Conservation (phyloP, 2,888 invertebrate genomes). For the Artemia sinica region DNA sequence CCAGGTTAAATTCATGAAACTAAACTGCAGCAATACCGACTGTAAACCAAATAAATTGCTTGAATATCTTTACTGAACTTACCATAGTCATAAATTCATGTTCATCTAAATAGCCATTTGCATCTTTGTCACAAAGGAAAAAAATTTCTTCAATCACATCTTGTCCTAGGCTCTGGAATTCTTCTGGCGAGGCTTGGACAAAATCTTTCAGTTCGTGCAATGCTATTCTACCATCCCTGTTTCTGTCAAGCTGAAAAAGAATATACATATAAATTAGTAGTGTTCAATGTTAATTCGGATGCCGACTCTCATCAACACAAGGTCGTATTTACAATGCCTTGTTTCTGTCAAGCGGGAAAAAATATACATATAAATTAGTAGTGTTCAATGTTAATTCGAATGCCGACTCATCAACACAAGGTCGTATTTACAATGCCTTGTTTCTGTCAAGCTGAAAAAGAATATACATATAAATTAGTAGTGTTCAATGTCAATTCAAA, state of each 20-base stretch:
- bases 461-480: neutral
- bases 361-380: no score
- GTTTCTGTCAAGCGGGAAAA: neutral
- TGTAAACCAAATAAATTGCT: no score
- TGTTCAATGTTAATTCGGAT: no score
- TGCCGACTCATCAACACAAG: no score
- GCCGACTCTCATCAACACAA: no score
- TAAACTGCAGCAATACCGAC: no score
- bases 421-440: neutral
- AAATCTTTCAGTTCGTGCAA: neutral
- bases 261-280: neutral
- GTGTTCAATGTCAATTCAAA: no score
- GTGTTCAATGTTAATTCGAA: no score
- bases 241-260: neutral
- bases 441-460: slow-evolving; percentile 1
- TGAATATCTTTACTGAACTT: slow-evolving; percentile 18
- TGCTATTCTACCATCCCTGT: neutral
- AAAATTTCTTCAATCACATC: slow-evolving; percentile 28
- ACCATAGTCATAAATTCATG: slow-evolving; percentile 61
- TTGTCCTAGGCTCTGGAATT: neutral
- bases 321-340: neutral
- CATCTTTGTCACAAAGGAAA: slow-evolving; percentile 32
- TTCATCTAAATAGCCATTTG: slow-evolving; percentile 65
- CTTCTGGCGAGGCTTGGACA: neutral
- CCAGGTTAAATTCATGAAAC: no score